These are phyloP conservation scores for Vidua macroura DNA, from an alignment of 2,113 vertebrate genomes.

Conservation along the genomic window DNA sequence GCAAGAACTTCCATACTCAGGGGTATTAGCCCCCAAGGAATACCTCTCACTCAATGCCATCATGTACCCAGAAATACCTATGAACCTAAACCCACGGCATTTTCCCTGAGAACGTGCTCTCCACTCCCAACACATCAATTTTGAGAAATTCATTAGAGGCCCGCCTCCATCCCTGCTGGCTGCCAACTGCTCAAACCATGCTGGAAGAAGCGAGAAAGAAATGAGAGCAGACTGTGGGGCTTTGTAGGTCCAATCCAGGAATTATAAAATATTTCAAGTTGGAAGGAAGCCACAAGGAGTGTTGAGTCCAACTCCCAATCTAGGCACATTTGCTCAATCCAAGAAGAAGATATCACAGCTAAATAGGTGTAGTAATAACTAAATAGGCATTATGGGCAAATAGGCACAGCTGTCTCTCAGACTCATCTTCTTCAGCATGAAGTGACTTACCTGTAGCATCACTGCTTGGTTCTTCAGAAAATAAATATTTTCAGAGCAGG, in stretches of 20 bases:
- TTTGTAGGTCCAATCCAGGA: background rate
- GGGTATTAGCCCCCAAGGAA: background rate
- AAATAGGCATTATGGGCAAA: background rate
- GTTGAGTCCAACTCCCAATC: background rate
- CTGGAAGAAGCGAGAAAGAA: background rate
- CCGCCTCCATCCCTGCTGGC: background rate
- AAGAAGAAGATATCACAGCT: background rate
- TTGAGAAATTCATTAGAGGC: background rate
- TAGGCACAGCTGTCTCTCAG: background rate
- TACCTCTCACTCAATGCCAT: background rate
- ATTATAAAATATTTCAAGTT: background rate
- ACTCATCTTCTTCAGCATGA: background rate
- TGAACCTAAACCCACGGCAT: background rate
- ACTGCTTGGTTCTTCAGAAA: background rate
- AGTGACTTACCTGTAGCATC: background rate
- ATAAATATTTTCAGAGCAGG: background rate
- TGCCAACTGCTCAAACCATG: background rate
- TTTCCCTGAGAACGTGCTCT: background rate
- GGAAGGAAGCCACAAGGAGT: background rate
- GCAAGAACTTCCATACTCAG: background rate
- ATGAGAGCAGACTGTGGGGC: background rate
- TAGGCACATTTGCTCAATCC: background rate
- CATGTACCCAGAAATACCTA: background rate
- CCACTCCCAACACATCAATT: too few species aligned
- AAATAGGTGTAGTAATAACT: background rate